Base-by-base conservation (phyloP, 2,797 vertebrate species). In the Rhincodon typus region DNA sequence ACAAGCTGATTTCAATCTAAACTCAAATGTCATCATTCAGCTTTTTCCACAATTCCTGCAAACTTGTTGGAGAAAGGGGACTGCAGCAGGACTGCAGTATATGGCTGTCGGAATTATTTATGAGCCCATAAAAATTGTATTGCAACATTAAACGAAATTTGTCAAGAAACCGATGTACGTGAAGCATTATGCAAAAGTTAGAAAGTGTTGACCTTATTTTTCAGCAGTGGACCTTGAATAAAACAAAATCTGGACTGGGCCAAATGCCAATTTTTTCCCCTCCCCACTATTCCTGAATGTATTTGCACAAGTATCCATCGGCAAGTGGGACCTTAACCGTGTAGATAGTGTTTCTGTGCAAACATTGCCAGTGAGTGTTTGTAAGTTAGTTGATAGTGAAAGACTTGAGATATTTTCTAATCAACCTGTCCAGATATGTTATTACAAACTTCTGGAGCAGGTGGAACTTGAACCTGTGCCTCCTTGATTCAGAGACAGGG, bases 61-160 rank as follows among this genome's bases (percentile, higher is more conserved):
- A 74, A 57, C 67, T 95, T 95, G 70, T 70, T 95, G 17, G 94
- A 95, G 94, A 70, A 72, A 95, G 46, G 94, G 74, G 74, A 95
- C 94, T n/a, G 70, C 94, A 95, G 69, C 94, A 77, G 70, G 94
- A 74, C 70, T 74, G 94, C 69, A 72, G 69, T 74, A 77, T 50
- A 53, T 95, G 94, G 46, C 70, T 95, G 94, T 95, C 70, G 50
- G 15, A 72, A 95, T 95, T 74, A 95, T 95, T 95, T 95, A 95
- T 74, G 94, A 95, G 94, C 94, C 94, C 94, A 95, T 72, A 74
- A 95, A 95, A 95, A 95, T 95, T 95, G 94, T 95, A 95, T 95
- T 95, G 94, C 69, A 95, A 95, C 94, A 95, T 95, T 95, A 95
- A 95, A 74, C 46, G 70, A 74, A 95, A 95, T 95, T 95, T 95